phyloP scores from a whole-genome alignment of 2,888 invertebrate genomes.

The Pachycephus smyrnensis region DNA sequence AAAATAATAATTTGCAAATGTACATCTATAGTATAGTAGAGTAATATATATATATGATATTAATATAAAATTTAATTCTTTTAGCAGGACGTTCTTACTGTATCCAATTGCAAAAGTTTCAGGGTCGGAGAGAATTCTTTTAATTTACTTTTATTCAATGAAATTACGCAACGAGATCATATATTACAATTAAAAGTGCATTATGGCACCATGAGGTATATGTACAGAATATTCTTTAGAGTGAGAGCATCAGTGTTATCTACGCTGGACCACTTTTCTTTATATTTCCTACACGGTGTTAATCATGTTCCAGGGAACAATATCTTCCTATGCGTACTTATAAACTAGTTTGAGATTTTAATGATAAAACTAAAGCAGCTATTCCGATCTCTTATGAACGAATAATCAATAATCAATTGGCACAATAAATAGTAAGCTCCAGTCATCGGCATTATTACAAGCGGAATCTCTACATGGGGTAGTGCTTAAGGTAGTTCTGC shows the following conservation, averaged over 20 bases:
- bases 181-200: background rate
- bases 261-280: background rate
- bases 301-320: background rate
- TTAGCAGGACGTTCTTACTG: background rate
- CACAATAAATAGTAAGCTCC: background rate
- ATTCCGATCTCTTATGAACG: background rate
- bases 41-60: conserved; percentile 7
- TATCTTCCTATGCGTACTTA: background rate
- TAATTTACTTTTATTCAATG: background rate
- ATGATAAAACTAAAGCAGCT: background rate
- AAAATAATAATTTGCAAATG: conserved; percentile 5
- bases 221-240: background rate
- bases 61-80: conserved; percentile 11
- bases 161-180: background rate
- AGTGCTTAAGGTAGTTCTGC: too few species aligned
- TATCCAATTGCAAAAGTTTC: background rate
- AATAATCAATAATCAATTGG: background rate
- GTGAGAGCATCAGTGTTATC: too few species aligned
- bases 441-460: background rate
- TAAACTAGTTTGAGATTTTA: background rate
- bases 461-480: background rate
- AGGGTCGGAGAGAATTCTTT: background rate
- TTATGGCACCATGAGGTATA: background rate
- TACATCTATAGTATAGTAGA: background rate
- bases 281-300: background rate